Base-by-base conservation (phyloP, 2,113 vertebrate species). In the Rhinolophus sinicus region DNA sequence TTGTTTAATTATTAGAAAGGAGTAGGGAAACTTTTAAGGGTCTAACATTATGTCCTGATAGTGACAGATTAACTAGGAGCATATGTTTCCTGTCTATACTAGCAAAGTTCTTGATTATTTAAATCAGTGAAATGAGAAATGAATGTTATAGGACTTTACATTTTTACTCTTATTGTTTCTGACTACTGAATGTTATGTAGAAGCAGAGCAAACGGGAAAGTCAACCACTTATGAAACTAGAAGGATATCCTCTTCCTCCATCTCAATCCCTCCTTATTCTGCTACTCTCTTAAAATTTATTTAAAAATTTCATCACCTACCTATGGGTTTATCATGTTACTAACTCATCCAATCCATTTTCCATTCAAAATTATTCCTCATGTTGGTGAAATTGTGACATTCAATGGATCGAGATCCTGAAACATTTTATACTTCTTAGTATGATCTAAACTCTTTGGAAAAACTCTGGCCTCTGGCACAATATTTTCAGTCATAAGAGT, bases 391-490 rank as follows among this genome's bases (percentile, higher is more conserved):
- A 88, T 81, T 58, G 77, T 93, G 82, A 47, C 88, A 81, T 75
- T 77, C 54, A 72, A 87, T 38, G 70, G 47, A 30, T 12, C 30
- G 11, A 93, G 89, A 95, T 21, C 5, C 0, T 60, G 81, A 97
- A 35, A 69, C 54, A 76, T 97, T 97, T 88, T 83, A 22, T 93
- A 69, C 91, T 95, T 96, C 64, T 90, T 60, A 26, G 62, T 91
- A 92, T 96, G 95, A 98, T 96, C 95, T 89, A 96, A 97, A 93
- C 80, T 96, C 90, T 86, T 90, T 62, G 12, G 95, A 95, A 94
- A 97, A 97, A 98, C 97, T 90, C 87, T 98, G 97, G 98, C 98
- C 98, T 97, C 97, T 98, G 98, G 98, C 94, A 94, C 38, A 95
- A 80, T 97, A 84, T 75, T 98, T 98, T 94, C 64, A 98, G 98